Conservation (phyloP, 2,888 invertebrate genomes). For the Pimpla rufipes region DNA sequence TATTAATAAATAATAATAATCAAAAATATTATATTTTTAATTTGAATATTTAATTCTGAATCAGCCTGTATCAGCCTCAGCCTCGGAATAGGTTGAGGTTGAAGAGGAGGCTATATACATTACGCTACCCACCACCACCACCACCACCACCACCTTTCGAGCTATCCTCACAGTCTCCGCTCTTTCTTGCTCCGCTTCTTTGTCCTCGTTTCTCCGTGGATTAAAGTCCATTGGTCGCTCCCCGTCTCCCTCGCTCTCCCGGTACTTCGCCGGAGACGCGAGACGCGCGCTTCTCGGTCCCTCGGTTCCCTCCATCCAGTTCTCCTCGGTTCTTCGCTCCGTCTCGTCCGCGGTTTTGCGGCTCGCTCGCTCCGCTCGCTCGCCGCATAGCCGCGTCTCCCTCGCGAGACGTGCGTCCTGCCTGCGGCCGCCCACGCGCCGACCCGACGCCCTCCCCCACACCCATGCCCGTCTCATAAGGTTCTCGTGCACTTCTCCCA, state of each 20-base stretch:
- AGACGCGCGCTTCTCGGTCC: constrained; percentile 50
- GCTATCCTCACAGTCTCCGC: constrained; percentile 55
- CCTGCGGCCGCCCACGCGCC: constrained; percentile 86
- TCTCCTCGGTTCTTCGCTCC: constrained; percentile 60
- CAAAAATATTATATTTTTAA: no score
- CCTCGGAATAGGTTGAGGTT: constrained; percentile 40
- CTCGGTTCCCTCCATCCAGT: constrained; percentile 40
- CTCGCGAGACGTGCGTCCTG: constrained; percentile 83
- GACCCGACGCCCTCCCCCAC: constrained; percentile 83
- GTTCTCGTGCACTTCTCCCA: constrained; percentile 75
- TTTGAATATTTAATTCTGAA: no score
- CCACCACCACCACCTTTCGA: constrained; percentile 23
- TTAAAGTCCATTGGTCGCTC: constrained; percentile 28
- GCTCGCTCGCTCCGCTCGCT: constrained; percentile 69
- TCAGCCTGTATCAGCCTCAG: constrained; percentile 42
- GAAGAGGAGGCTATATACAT: constrained; percentile 28
- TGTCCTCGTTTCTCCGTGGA: constrained; percentile 46
- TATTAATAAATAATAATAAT: no score
- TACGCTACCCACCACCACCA: no score
- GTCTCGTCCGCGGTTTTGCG: constrained; percentile 67
- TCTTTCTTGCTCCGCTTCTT: constrained; percentile 45
- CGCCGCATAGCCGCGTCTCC: constrained; percentile 72
- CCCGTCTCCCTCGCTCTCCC: constrained; percentile 52
- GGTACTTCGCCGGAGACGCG: constrained; percentile 47
- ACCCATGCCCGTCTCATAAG: constrained; percentile 73